These are phyloP conservation scores for Panagrolaimus sp. DNA, from an alignment of 1,140 invertebrate species.

Conservation along the genomic window DNA sequence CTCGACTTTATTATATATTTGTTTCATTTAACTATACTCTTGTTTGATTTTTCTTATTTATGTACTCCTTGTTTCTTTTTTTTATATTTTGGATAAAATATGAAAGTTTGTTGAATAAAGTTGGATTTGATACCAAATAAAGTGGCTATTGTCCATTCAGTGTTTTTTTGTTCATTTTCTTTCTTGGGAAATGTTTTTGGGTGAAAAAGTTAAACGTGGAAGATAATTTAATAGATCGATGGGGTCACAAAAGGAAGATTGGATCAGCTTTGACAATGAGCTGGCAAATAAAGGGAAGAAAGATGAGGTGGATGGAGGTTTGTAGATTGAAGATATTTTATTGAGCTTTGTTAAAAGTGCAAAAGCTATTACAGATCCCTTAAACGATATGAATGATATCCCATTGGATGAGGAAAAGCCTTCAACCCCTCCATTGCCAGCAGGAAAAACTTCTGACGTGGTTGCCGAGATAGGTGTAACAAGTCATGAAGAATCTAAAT, in stretches of 20 bases:
- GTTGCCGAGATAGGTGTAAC: neutral
- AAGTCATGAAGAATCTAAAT: conserved; percentile 10
- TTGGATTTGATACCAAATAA: neutral
- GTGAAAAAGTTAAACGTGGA: no score
- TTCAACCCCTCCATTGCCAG: neutral
- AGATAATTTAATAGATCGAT: neutral
- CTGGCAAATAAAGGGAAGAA: neutral
- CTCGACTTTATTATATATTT: neutral
- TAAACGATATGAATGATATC: neutral
- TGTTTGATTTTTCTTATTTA: conserved; percentile 10
- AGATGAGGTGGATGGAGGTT: no score
- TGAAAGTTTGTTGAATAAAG: conserved; percentile 7
- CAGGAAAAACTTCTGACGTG: neutral
- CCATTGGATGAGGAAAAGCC: conserved; percentile 7
- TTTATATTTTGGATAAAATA: conserved; percentile 4
- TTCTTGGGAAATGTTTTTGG: no score
- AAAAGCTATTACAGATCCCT: no score
- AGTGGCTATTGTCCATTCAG: conserved; percentile 14
- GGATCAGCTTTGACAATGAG: conserved; percentile 10
- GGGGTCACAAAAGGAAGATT: conserved; percentile 7
- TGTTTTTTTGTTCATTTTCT: neutral
- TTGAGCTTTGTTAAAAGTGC: no score
- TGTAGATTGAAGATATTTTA: no score
- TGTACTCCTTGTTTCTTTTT: neutral
- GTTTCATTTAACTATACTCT: neutral